phyloP scores from a whole-genome alignment of 2,888 invertebrate genomes.

The Magallana nippona region DNA sequence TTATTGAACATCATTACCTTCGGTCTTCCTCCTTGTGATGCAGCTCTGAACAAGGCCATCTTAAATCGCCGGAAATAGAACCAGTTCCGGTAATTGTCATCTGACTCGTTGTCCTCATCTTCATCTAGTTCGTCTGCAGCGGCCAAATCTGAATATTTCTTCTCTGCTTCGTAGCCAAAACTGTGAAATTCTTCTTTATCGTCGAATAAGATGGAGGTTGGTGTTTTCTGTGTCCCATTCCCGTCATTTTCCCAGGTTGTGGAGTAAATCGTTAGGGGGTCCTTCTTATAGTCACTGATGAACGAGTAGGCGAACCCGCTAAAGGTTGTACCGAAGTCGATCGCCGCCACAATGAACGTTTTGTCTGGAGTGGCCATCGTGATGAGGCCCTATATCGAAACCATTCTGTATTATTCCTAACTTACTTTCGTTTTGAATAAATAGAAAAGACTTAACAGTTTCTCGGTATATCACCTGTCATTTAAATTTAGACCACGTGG shows the following conservation, averaged over 20 bases:
- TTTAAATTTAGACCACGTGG: too few relatives aligned
- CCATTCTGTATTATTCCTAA: too few relatives aligned
- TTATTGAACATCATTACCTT: background rate
- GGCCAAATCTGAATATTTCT: conserved; percentile 28
- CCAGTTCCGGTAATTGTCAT: conserved; percentile 20
- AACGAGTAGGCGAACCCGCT: conserved; percentile 43
- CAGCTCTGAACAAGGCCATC: conserved; percentile 22
- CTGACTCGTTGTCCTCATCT: background rate
- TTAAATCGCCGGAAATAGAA: conserved; percentile 35
- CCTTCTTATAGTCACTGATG: conserved; percentile 16
- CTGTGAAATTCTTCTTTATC: conserved; percentile 11
- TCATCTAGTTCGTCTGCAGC: background rate
- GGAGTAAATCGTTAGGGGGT: conserved; percentile 32
- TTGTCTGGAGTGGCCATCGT: background rate
- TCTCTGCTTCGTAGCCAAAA: conserved; percentile 43
- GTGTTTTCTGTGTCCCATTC: conserved; percentile 37
- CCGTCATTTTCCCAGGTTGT: conserved; percentile 23
- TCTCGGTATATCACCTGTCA: too few relatives aligned
- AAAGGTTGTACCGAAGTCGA: conserved; percentile 45
- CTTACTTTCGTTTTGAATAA: conserved; percentile 14
- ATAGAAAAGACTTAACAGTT: too few relatives aligned
- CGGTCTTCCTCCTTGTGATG: background rate
- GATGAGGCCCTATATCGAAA: background rate
- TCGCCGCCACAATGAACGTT: conserved; percentile 36
- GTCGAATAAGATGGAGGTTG: conserved; percentile 42